Evolutionary conservation across 2,797 vertebrate genomes (phyloP).

Genomic region (Silurus aristotelis): DNA sequence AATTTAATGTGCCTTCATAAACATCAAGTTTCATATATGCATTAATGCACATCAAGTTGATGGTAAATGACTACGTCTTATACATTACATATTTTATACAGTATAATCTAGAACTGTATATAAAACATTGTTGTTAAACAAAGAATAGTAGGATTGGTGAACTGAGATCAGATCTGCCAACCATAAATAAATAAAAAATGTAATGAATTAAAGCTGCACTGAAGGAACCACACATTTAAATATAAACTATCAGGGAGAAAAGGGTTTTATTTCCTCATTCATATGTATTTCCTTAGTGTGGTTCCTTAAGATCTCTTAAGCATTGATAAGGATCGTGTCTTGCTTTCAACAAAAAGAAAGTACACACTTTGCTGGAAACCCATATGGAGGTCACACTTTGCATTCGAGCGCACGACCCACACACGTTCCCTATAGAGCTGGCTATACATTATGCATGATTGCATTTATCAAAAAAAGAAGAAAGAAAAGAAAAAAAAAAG

Average conservation of each 20-base stretch:
- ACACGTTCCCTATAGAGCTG: not conserved
- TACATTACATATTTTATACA: too few species aligned
- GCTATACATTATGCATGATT: not conserved
- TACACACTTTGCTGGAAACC: not conserved
- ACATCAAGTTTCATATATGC: too few species aligned
- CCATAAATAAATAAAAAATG: not conserved
- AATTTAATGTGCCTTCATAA: too few species aligned
- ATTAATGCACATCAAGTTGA: too few species aligned
- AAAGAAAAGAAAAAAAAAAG: not conserved
- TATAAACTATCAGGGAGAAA: not conserved
- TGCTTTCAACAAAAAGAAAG: conserved; percentile 1
- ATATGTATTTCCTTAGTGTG: not conserved
- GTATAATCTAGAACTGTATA: too few species aligned
- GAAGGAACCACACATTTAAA: not conserved
- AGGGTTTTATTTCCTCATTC: not conserved
- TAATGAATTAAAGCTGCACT: not conserved
- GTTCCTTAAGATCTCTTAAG: not conserved
- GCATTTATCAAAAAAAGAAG: not conserved
- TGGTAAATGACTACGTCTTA: too few species aligned
- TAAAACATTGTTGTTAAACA: too few species aligned
- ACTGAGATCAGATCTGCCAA: not conserved
- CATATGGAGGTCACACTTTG: not conserved
- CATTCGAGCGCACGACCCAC: not conserved
- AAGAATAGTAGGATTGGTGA: too few species aligned
- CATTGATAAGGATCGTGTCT: not conserved